A percentile compares a stretch with the other conserved stretches of the same genome.
Conservation (phyloP, 2,888 invertebrate species). For the Agriotes lineatus region DNA sequence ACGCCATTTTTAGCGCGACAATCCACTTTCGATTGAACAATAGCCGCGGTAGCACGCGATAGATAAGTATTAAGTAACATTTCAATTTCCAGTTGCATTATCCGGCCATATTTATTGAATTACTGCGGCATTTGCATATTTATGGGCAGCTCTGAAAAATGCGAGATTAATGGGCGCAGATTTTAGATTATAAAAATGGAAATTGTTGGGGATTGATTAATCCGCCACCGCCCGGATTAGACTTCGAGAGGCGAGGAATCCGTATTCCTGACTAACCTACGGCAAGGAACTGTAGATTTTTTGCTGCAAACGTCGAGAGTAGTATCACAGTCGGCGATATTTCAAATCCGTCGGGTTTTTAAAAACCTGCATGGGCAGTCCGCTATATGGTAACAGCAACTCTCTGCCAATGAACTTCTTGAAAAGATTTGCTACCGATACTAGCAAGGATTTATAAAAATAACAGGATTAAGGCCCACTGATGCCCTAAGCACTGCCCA, state of each 20-base stretch:
- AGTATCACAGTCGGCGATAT: conserved; percentile 8
- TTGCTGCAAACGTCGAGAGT: not conserved
- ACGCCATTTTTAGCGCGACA: conserved; percentile 47
- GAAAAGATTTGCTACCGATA: no score
- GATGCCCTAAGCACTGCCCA: no score
- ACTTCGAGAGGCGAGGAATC: not conserved
- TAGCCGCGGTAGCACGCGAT: conserved; percentile 46
- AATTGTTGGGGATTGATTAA: conserved; percentile 21
- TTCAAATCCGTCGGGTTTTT: not conserved
- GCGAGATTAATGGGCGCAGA: conserved; percentile 18
- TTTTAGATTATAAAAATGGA: conserved; percentile 22
- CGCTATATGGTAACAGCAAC: not conserved
- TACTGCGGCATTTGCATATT: conserved; percentile 24
- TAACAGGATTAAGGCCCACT: no score
- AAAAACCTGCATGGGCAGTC: not conserved
- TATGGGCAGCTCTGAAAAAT: conserved; percentile 11
- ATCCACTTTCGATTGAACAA: conserved; percentile 51
- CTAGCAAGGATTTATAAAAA: no score
- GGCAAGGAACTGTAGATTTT: conserved; percentile 6
- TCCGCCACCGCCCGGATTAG: not conserved
- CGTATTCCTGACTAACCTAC: not conserved
- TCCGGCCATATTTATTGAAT: conserved; percentile 28
- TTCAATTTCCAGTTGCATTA: conserved; percentile 48
- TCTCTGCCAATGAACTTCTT: conserved; percentile 7
- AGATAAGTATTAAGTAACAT: conserved; percentile 50